These are phyloP conservation scores for Tiliqua scincoides DNA, from an alignment of 2,113 vertebrate genomes.

Conservation along the genomic window DNA sequence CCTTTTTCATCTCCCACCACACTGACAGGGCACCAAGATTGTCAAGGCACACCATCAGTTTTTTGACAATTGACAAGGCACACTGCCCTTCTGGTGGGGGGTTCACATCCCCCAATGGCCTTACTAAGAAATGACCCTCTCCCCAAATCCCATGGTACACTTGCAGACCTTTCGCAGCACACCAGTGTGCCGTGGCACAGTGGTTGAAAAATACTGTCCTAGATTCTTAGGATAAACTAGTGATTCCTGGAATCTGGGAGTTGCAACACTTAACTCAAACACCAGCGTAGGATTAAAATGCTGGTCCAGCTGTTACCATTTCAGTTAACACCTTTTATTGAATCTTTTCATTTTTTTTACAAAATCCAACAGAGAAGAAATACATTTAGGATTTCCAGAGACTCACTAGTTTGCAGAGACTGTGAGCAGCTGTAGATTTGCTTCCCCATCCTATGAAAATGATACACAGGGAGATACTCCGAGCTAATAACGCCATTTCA, in stretches of 20 bases:
- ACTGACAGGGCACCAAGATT: too few relatives aligned
- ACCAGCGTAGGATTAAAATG: not conserved
- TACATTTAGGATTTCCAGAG: constrained; percentile 9
- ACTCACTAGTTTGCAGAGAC: constrained; percentile 75
- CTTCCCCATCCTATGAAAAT: constrained; percentile 64
- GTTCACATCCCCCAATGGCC: too few relatives aligned
- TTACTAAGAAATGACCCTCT: too few relatives aligned
- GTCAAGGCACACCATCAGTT: too few relatives aligned
- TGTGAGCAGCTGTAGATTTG: constrained; percentile 31
- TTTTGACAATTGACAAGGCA: too few relatives aligned
- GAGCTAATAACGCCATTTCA: constrained; percentile 76
- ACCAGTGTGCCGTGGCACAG: too few relatives aligned
- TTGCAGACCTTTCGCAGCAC: too few relatives aligned
- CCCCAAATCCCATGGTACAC: too few relatives aligned
- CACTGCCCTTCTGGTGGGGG: too few relatives aligned
- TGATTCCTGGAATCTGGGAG: not conserved
- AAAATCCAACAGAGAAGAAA: not conserved
- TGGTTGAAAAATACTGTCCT: not conserved
- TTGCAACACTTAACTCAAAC: not conserved
- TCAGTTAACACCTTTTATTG: not conserved
- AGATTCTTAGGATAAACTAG: not conserved
- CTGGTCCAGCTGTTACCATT: not conserved
- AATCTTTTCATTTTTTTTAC: not conserved
- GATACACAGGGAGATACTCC: constrained; percentile 71
- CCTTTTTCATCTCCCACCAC: too few relatives aligned